These are phyloP conservation scores for Stratiolaelaps scimitus DNA, from an alignment of 1,140 invertebrate species.

Conservation along the genomic window DNA sequence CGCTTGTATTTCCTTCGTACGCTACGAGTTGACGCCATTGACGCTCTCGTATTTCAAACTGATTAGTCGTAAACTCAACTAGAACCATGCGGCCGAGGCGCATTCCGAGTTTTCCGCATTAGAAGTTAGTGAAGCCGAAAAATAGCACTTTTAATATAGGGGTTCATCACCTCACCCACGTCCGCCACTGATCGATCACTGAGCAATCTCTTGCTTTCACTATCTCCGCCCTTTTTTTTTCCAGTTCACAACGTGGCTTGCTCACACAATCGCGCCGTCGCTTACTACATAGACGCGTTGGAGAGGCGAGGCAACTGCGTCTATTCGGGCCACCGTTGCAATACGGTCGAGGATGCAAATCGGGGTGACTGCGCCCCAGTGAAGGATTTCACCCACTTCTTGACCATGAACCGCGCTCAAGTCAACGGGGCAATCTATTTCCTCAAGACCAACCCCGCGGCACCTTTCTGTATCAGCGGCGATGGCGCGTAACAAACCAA, in stretches of 20 bases:
- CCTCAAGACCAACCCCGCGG: neutral
- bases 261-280: neutral
- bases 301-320: neutral
- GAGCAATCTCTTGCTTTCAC: neutral
- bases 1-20: too few relatives aligned
- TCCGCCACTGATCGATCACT: neutral
- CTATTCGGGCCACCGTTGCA: neutral
- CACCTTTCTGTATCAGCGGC: neutral
- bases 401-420: neutral
- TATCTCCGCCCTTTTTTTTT: neutral
- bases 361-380: neutral
- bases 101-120: neutral
- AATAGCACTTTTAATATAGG: neutral
- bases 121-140: neutral
- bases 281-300: constrained; percentile 5
- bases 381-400: neutral
- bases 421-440: neutral
- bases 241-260: neutral
- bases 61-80: neutral
- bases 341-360: neutral
- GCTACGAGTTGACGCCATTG: too few relatives aligned
- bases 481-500: too few relatives aligned
- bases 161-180: neutral
- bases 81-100: neutral
- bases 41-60: too few relatives aligned